Conservation (phyloP, 37 sponge, comb jelly and placozoan species). For the Beroe ovata region DNA sequence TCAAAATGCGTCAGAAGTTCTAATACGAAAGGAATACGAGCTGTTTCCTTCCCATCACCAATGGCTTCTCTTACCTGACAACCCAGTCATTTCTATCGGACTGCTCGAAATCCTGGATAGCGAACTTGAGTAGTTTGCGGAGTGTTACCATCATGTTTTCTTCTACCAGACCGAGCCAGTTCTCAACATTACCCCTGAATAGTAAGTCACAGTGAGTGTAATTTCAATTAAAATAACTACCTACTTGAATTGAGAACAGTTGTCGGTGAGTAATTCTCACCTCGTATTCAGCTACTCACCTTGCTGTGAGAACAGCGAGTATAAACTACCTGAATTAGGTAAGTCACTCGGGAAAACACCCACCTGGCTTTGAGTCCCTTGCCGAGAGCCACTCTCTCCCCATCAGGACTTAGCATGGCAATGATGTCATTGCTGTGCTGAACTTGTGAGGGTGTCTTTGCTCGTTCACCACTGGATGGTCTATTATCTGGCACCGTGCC, state of each 20-base stretch:
- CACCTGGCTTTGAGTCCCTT: conserved; percentile 60
- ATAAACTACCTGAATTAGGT: too few relatives aligned
- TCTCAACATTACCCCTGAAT: conserved; percentile 96
- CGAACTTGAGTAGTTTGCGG: conserved; percentile 82
- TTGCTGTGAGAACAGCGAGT: too few relatives aligned
- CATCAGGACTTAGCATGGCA: conserved; percentile 93
- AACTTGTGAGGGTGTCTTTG: conserved; percentile 35
- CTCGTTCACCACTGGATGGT: conserved; percentile 56
- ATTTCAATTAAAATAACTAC: too few relatives aligned
- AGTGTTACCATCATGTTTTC: conserved; percentile 92
- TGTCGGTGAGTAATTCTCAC: too few relatives aligned
- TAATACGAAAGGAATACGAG: too few relatives aligned
- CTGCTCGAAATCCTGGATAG: conserved; percentile 84
- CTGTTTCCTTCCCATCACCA: too few relatives aligned
- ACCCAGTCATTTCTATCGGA: conserved; percentile 90
- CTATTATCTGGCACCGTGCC: conserved; percentile 70
- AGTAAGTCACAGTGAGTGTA: too few relatives aligned
- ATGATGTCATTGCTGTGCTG: conserved; percentile 86
- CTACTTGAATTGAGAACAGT: too few relatives aligned
- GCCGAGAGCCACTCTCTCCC: conserved; percentile 67
- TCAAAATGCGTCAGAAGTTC: too few relatives aligned
- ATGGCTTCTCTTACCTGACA: conserved; percentile 40
- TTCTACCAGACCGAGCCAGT: conserved; percentile 89
- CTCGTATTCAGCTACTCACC: too few relatives aligned
- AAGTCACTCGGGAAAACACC: too few relatives aligned